Evolutionary conservation across 2,888 invertebrate genomes (phyloP).

Genomic region (Sphecodes monilicornis): DNA sequence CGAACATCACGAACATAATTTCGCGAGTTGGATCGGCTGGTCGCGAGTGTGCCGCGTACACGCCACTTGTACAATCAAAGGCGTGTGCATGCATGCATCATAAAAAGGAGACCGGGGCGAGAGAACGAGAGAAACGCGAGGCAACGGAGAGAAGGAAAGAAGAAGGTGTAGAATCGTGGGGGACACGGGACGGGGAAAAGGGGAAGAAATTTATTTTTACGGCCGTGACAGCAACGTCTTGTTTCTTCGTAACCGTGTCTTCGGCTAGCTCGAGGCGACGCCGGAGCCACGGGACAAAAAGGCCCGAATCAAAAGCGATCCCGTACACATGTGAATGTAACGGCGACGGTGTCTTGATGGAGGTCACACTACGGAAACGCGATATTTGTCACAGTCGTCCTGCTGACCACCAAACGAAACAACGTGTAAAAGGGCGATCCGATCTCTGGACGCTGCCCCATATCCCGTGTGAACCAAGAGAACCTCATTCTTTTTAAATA

Average conservation of each 20-base stretch:
- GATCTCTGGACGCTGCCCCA: background rate
- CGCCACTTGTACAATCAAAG: conserved; percentile 71
- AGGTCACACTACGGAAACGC: conserved; percentile 59
- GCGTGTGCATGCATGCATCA: conserved; percentile 62
- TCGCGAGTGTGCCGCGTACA: conserved; percentile 50
- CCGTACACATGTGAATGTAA: conserved; percentile 52
- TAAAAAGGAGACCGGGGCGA: conserved; percentile 44
- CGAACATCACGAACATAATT: background rate
- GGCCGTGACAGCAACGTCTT: conserved; percentile 66
- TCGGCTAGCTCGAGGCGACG: conserved; percentile 38
- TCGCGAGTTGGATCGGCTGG: conserved; percentile 33
- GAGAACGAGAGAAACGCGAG: background rate
- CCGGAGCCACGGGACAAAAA: conserved; percentile 38
- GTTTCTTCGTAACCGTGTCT: conserved; percentile 62
- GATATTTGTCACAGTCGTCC: conserved; percentile 56
- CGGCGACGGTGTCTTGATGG: conserved; percentile 33
- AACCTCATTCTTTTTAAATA: background rate
- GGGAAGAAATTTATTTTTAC: conserved; percentile 74
- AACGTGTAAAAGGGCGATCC: background rate
- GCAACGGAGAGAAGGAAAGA: background rate
- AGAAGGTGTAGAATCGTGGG: conserved; percentile 8
- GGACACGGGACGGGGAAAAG: conserved; percentile 36
- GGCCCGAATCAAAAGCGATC: conserved; percentile 59
- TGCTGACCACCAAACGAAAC: conserved; percentile 25
- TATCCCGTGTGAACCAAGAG: background rate